Conservation (phyloP, 2,888 invertebrate species). For the Drosophila tripunctata region DNA sequence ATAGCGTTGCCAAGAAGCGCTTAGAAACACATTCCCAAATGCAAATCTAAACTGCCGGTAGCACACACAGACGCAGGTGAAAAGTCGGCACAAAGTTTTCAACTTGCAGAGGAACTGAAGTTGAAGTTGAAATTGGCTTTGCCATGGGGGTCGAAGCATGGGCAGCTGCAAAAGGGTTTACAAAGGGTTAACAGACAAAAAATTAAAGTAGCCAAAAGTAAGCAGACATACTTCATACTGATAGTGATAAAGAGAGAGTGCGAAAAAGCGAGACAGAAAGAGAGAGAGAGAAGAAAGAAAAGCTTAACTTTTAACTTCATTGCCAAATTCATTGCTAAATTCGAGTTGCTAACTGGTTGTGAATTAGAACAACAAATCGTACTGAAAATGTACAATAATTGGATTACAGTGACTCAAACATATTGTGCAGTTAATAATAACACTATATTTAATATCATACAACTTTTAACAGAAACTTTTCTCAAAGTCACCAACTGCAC, state of each 20-base stretch:
- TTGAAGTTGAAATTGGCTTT: slow-evolving; percentile 62
- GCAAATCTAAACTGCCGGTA: slow-evolving; percentile 72
- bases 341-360: slow-evolving; percentile 40
- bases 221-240: too few relatives aligned
- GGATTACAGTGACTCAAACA: slow-evolving; percentile 5
- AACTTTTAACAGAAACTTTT: not conserved
- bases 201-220: slow-evolving; percentile 1
- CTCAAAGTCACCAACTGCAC: not conserved
- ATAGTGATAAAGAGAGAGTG: not conserved
- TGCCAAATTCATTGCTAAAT: too few relatives aligned
- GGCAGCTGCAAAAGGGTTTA: not conserved
- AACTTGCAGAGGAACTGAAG: slow-evolving; percentile 52
- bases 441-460: not conserved
- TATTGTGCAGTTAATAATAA: not conserved
- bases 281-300: not conserved
- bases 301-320: slow-evolving; percentile 68
- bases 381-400: slow-evolving; percentile 14
- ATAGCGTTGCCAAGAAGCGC: slow-evolving; percentile 19
- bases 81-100: slow-evolving; percentile 60
- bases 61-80: slow-evolving; percentile 38
- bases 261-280: not conserved
- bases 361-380: slow-evolving; percentile 38
- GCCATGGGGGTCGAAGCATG: not conserved
- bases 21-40: slow-evolving; percentile 67
- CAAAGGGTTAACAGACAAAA: slow-evolving; percentile 9